phyloP scores from a whole-genome alignment of 2,888 invertebrate genomes.

The Himalopsyche kuldschensis region DNA sequence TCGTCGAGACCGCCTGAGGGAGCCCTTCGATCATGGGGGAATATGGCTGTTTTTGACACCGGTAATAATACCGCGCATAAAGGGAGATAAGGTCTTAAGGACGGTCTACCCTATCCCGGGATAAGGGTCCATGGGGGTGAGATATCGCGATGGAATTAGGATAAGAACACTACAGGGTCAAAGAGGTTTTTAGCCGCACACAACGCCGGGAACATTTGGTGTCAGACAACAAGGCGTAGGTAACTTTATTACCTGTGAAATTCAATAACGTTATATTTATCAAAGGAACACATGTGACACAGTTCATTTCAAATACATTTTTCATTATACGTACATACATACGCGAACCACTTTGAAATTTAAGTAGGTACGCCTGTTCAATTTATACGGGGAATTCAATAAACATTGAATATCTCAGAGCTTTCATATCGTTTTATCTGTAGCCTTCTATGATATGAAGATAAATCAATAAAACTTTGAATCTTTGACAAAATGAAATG shows the following conservation, averaged over 20 bases:
- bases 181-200: neutral
- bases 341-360: too few relatives aligned
- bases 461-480: too few relatives aligned
- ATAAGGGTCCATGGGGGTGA: slow-evolving; percentile 14
- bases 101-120: neutral
- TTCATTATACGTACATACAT: neutral
- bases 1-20: neutral
- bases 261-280: neutral
- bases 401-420: too few relatives aligned
- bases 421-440: too few relatives aligned
- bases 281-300: neutral
- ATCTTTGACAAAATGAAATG: too few relatives aligned
- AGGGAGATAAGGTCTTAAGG: slow-evolving; percentile 19
- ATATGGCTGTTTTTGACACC: slow-evolving; percentile 13
- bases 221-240: neutral
- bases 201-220: neutral
- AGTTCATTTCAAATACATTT: neutral
- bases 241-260: neutral
- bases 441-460: too few relatives aligned
- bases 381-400: too few relatives aligned
- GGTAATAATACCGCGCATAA: slow-evolving; percentile 15
- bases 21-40: slow-evolving; percentile 16
- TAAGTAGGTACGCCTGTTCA: too few relatives aligned
- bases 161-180: slow-evolving; percentile 16
- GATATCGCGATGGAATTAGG: slow-evolving; percentile 35